phyloP scores from a whole-genome alignment of 2,113 vertebrate species.

The Thymallus thymallus region DNA sequence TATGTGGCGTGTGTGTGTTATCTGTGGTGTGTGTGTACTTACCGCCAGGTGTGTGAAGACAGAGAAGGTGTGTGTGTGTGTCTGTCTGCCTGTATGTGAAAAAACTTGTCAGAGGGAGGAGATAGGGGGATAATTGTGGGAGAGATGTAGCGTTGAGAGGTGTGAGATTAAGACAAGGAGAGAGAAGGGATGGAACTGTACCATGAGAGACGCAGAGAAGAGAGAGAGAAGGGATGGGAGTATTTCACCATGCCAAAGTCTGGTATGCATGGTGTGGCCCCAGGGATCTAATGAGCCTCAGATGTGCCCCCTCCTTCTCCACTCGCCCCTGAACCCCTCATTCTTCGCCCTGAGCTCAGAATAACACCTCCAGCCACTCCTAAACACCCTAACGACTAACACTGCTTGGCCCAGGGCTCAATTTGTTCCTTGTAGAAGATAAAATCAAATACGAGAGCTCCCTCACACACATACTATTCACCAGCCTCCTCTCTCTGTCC shows the following conservation, averaged over 20 bases:
- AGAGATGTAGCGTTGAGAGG: not conserved
- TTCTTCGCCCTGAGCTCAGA: slow-evolving; percentile 33
- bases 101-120: not conserved
- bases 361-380: slow-evolving; percentile 21
- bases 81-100: not conserved
- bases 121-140: not conserved
- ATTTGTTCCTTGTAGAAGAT: slow-evolving; percentile 57
- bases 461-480: not conserved
- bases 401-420: slow-evolving; percentile 35
- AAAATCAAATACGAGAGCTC: slow-evolving; percentile 24
- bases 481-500: not conserved
- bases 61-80: not conserved
- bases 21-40: not conserved
- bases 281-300: slow-evolving; percentile 60
- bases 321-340: not conserved
- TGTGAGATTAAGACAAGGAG: not conserved
- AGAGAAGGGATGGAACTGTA: too few relatives aligned
- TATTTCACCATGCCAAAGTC: not conserved
- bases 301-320: slow-evolving; percentile 40
- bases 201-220: too few relatives aligned
- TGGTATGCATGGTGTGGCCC: slow-evolving; percentile 20
- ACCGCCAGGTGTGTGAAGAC: too few relatives aligned
- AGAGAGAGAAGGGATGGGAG: not conserved
- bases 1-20: not conserved
- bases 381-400: slow-evolving; percentile 3